Base-by-base conservation (phyloP, 2,797 vertebrate species). In the Rhinoraja longicauda region DNA sequence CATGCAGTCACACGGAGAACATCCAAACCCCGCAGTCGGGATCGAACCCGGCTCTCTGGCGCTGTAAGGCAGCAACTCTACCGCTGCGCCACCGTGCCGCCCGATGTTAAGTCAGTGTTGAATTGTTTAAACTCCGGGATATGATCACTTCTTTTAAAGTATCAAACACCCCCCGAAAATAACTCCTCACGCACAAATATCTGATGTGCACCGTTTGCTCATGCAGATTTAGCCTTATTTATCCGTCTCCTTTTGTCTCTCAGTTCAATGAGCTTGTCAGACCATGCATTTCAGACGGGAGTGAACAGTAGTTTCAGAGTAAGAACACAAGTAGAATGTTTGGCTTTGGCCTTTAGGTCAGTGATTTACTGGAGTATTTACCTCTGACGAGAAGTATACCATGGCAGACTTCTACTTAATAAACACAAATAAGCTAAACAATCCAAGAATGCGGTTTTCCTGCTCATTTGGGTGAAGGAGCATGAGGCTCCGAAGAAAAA, bases 281-380 rank as follows among this genome's bases (percentile, higher is more conserved):
- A 45, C 13, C 39, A 92, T 70, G 29, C 90, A 75, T 70, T 92
- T 92, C 39, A 75, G 26, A 39, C 70, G 32, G 88, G 9, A 67
- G 72, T 92, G 72, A 53, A 57, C 5, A 45, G 72, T 29, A 90
- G 90, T 1, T 72, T n/a, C 36, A 92, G 45, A 53, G 24, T 39
- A 53, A 72, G 36, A 75, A 15, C 13, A 53, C 10, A 53, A 92
- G 39, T 45, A 39, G 67, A 29, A 39, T 73, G 72, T 73, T 73
- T 75, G 67, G 67, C 21, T 53, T 53, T 53, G 72, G 9, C 72
- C 45, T 90, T 73, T 39, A 72, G 45, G 32, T 72, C 64, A 73
- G 21, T 92, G 90, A 92, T 92, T 92, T 92, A 92, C 70, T 92
- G 70, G 39, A 92, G 72, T 92, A 53, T 72, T 92, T 92, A 73